These are phyloP conservation scores for Meiosimyza platycephala DNA, from an alignment of 2,888 invertebrate species.

Conservation along the genomic window DNA sequence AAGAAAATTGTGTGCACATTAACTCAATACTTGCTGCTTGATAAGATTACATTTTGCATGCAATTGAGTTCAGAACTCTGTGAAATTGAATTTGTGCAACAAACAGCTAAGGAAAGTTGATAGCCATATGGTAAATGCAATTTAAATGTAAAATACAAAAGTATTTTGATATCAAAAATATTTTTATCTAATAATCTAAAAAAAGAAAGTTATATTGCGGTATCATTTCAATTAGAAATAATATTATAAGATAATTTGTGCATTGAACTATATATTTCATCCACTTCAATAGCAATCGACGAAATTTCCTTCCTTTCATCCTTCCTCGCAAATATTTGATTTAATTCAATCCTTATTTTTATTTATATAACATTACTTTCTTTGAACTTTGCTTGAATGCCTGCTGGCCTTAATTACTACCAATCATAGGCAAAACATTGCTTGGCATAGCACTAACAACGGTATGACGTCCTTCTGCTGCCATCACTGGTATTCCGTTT, in stretches of 20 bases:
- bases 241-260: too few relatives aligned
- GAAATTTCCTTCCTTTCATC: too few relatives aligned
- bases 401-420: conserved; percentile 18
- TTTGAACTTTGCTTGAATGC: conserved; percentile 6
- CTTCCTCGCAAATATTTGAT: too few relatives aligned
- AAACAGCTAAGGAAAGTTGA: conserved; percentile 20
- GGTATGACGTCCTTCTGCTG: neutral
- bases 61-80: conserved; percentile 10
- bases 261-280: too few relatives aligned
- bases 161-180: too few relatives aligned
- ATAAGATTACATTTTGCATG: conserved; percentile 8
- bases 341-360: too few relatives aligned
- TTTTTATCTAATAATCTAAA: too few relatives aligned
- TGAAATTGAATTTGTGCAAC: conserved; percentile 20
- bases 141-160: conserved; percentile 7
- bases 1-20: too few relatives aligned
- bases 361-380: neutral
- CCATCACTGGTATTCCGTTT: neutral
- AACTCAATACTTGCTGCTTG: too few relatives aligned
- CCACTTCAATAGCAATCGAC: too few relatives aligned
- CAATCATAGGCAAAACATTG: conserved; percentile 1
- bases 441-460: conserved; percentile 2
- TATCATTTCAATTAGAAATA: too few relatives aligned
- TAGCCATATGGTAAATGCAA: neutral
- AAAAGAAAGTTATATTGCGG: too few relatives aligned